These are phyloP conservation scores for Drosophila baimaii DNA, from an alignment of 1,140 invertebrate genomes.

Conservation along the genomic window DNA sequence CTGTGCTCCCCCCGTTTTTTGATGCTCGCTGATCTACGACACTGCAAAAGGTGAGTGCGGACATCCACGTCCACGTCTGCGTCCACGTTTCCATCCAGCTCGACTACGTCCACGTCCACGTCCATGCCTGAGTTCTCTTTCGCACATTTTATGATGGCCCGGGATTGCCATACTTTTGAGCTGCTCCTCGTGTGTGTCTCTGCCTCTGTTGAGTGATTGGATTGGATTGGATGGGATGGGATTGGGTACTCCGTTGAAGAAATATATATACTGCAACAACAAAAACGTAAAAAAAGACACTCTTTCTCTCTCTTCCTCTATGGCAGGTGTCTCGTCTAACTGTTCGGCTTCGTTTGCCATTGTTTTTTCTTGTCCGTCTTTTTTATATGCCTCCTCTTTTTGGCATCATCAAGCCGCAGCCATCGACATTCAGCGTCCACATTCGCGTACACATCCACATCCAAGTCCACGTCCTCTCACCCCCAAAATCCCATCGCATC, in stretches of 20 bases:
- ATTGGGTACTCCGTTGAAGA: background rate
- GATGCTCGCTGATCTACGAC: slow-evolving; percentile 67
- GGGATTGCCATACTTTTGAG: slow-evolving; percentile 72
- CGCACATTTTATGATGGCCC: slow-evolving; percentile 75
- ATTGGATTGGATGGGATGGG: slow-evolving; percentile 54
- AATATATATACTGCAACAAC: slow-evolving; percentile 14
- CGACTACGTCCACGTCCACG: background rate
- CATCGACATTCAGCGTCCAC: slow-evolving; percentile 32
- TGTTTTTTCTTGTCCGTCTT: slow-evolving; percentile 50
- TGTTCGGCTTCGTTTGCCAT: slow-evolving; percentile 62
- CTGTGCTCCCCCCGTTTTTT: slow-evolving; percentile 40
- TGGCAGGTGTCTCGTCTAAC: slow-evolving; percentile 75
- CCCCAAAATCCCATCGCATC: slow-evolving; percentile 32
- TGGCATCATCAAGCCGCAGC: slow-evolving; percentile 48
- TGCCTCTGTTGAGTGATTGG: slow-evolving; percentile 65
- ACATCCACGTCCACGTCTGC: background rate
- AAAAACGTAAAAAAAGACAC: slow-evolving; percentile 10
- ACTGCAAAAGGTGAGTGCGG: slow-evolving; percentile 42
- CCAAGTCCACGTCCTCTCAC: slow-evolving; percentile 12
- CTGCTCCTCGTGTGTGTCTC: slow-evolving; percentile 34
- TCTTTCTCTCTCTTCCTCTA: slow-evolving; percentile 10
- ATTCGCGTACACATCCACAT: slow-evolving; percentile 13
- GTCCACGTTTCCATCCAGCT: background rate
- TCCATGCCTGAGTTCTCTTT: slow-evolving; percentile 49
- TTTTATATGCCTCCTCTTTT: slow-evolving; percentile 33